A percentile compares a stretch with the other conserved stretches of the same genome.
phyloP scores from a whole-genome alignment of 2,113 vertebrate species.

The Eulemur macaco region DNA sequence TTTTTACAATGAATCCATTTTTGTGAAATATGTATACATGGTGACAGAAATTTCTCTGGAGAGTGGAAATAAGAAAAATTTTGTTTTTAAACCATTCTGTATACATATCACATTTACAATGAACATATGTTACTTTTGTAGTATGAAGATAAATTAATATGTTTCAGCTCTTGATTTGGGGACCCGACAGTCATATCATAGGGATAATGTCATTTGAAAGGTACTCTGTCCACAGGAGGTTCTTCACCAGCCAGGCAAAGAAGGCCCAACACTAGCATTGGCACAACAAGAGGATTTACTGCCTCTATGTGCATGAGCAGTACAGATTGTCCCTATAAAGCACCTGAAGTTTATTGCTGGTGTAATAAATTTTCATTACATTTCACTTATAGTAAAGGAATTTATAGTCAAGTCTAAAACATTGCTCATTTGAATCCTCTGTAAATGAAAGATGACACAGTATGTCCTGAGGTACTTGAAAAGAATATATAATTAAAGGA shows the following conservation, averaged over 20 bases:
- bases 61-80: not conserved
- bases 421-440: conserved; percentile 19
- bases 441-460: not conserved
- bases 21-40: not conserved
- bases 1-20: not conserved
- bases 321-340: not conserved
- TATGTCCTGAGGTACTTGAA: not conserved
- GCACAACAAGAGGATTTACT: not conserved
- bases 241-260: not conserved
- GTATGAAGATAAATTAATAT: not conserved
- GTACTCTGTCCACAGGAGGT: not conserved
- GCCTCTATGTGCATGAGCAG: not conserved
- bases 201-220: not conserved
- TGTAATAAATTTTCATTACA: conserved; percentile 27
- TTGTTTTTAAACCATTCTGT: not conserved
- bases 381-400: conserved; percentile 12
- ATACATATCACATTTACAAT: not conserved
- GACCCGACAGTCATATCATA: not conserved
- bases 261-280: not conserved
- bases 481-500: not conserved
- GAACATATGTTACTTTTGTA: not conserved
- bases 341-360: not conserved
- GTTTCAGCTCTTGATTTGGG: not conserved
- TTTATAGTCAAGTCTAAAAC: not conserved
- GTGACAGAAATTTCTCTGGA: not conserved